Conservation (phyloP, 2,888 invertebrate genomes). For the Gnatocerus cornutus region DNA sequence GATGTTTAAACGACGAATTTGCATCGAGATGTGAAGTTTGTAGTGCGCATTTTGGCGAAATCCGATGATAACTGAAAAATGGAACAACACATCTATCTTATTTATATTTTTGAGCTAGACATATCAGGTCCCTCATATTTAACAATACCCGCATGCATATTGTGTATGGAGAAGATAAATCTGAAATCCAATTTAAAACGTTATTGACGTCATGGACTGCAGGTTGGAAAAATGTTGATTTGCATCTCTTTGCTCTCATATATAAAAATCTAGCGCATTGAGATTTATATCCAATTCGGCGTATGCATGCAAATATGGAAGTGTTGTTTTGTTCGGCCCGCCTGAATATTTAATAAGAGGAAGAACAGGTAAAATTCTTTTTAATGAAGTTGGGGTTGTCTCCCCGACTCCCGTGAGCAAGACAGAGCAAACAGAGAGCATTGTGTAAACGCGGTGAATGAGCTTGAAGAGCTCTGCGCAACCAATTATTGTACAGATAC, state of each 20-base stretch:
- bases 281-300: slow-evolving; percentile 62
- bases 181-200: slow-evolving; percentile 67
- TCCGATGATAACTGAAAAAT: slow-evolving; percentile 50
- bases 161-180: slow-evolving; percentile 63
- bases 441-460: slow-evolving; percentile 63
- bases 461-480: slow-evolving; percentile 66
- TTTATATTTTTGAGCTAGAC: slow-evolving; percentile 51
- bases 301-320: slow-evolving; percentile 54
- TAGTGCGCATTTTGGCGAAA: too few species aligned
- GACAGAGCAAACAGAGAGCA: slow-evolving; percentile 43
- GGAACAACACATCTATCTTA: slow-evolving; percentile 50
- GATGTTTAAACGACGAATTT: too few species aligned
- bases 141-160: slow-evolving; percentile 59
- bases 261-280: slow-evolving; percentile 61
- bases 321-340: slow-evolving; percentile 47
- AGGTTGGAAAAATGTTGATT: slow-evolving; percentile 64
- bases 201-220: slow-evolving; percentile 66
- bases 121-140: slow-evolving; percentile 55
- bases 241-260: slow-evolving; percentile 62
- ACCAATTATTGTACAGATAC: slow-evolving; percentile 68
- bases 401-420: slow-evolving; percentile 8
- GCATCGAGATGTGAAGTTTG: too few species aligned
- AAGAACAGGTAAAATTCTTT: slow-evolving; percentile 34
- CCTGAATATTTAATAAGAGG: slow-evolving; percentile 52
- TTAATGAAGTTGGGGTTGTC: not conserved